These are phyloP conservation scores for Megaustenia siamemsis DNA, from an alignment of 2,888 invertebrate genomes.

Conservation along the genomic window DNA sequence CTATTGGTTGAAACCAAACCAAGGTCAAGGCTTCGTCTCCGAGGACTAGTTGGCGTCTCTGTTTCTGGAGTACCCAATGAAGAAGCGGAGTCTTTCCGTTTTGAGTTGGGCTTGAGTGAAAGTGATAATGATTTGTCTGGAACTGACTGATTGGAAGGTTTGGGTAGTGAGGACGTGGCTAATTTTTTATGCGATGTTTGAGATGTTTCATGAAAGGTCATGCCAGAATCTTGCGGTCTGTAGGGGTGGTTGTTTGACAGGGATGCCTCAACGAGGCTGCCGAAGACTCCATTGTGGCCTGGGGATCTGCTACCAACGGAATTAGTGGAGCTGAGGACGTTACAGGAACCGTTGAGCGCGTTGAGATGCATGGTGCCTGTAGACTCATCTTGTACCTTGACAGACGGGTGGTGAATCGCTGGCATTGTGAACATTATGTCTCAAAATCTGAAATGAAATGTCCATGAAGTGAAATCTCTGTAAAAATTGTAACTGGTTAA, in stretches of 20 bases:
- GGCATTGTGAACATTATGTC: conserved; percentile 43
- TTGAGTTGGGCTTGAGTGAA: conserved; percentile 2
- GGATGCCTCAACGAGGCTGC: conserved; percentile 39
- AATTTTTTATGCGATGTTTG: background rate
- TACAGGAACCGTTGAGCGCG: conserved; percentile 47
- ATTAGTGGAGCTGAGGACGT: conserved; percentile 4
- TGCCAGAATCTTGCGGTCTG: conserved; percentile 51
- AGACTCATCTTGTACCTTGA: background rate
- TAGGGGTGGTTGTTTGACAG: conserved; percentile 54
- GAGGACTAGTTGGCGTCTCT: background rate
- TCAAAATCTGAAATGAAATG: no score
- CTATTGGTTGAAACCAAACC: background rate
- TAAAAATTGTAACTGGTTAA: no score
- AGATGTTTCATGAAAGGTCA: conserved; percentile 37
- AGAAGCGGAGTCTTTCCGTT: background rate
- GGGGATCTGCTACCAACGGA: background rate
- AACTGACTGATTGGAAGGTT: background rate
- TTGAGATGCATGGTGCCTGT: conserved; percentile 46
- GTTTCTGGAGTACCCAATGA: background rate
- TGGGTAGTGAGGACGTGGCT: background rate
- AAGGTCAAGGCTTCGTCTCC: conserved; percentile 39
- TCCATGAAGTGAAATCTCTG: no score
- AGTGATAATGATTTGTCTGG: background rate
- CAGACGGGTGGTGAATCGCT: conserved; percentile 19
- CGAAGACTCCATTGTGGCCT: conserved; percentile 4